phyloP scores from a whole-genome alignment of 2,888 invertebrate genomes.

The Adineta ricciae region DNA sequence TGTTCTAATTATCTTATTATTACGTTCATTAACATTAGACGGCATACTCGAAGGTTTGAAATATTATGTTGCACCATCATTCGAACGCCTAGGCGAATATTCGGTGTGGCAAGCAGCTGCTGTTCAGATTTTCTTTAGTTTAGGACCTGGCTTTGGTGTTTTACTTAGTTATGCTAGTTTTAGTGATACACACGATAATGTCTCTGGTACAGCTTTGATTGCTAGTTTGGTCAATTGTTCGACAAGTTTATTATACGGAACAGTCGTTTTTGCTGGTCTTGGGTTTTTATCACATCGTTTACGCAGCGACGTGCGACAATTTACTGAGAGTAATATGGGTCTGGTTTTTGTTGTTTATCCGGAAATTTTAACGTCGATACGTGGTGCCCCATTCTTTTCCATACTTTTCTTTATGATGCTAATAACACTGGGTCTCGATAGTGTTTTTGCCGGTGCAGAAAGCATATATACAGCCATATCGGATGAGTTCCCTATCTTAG shows the following conservation, averaged over 20 bases:
- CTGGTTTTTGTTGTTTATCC: constrained; percentile 88
- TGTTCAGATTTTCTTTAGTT: constrained; percentile 81
- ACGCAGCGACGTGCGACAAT: constrained; percentile 71
- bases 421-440: constrained; percentile 66
- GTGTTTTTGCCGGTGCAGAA: constrained; percentile 45
- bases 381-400: constrained; percentile 83
- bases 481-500: constrained; percentile 33
- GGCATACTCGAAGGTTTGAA: constrained; percentile 73
- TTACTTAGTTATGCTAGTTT: constrained; percentile 78
- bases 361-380: constrained; percentile 85
- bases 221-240: constrained; percentile 36
- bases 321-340: constrained; percentile 67
- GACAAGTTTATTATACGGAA: constrained; percentile 37
- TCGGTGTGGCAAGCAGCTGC: constrained; percentile 59
- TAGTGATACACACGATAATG: constrained; percentile 81
- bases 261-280: constrained; percentile 48
- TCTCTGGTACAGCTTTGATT: constrained; percentile 36
- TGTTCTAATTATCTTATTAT: constrained; percentile 70
- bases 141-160: constrained; percentile 84
- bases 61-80: constrained; percentile 72
- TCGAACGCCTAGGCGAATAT: constrained; percentile 59
- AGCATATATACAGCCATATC: constrained; percentile 29
- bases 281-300: constrained; percentile 72
- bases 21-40: constrained; percentile 71
- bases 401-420: constrained; percentile 91